Conservation (phyloP, 92 coral and sea anemone species). For the Paramuricea clavata region DNA sequence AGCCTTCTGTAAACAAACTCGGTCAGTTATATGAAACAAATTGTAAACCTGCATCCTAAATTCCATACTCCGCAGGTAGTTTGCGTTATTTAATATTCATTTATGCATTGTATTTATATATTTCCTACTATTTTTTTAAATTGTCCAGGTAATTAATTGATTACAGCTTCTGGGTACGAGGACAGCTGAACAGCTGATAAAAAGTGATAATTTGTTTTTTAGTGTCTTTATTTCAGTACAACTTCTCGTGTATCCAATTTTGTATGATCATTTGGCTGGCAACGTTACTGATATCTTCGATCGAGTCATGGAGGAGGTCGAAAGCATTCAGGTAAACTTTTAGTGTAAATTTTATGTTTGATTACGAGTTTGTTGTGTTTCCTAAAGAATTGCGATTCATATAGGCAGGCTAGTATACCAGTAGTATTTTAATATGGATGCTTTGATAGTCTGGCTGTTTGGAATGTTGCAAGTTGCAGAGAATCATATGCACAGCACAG, state of each 20-base stretch:
- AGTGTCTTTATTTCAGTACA: too few relatives aligned
- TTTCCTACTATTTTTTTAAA: too few relatives aligned
- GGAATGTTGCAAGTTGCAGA: too few relatives aligned
- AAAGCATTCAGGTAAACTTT: constrained; percentile 21
- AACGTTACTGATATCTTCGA: neutral
- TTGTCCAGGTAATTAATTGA: neutral
- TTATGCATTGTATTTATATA: neutral
- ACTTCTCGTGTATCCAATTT: constrained; percentile 19
- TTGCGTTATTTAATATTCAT: neutral
- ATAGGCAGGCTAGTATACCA: neutral
- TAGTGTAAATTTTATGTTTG: neutral
- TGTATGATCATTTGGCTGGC: neutral
- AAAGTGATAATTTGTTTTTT: too few relatives aligned
- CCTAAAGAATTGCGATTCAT: neutral
- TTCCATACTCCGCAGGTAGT: neutral
- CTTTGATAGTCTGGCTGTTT: neutral
- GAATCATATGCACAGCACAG: neutral
- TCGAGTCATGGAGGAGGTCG: constrained; percentile 7
- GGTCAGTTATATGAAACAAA: neutral
- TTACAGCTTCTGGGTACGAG: too few relatives aligned
- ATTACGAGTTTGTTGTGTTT: neutral
- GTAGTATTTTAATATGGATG: neutral
- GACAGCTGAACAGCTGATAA: too few relatives aligned
- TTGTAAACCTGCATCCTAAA: neutral
- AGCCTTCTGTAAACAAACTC: neutral